Percentiles rank a stretch among this genome's conserved stretches.
These are phyloP conservation scores for Leptinotarsa defecta DNA, from an alignment of 1,140 invertebrate genomes.

Conservation along the genomic window DNA sequence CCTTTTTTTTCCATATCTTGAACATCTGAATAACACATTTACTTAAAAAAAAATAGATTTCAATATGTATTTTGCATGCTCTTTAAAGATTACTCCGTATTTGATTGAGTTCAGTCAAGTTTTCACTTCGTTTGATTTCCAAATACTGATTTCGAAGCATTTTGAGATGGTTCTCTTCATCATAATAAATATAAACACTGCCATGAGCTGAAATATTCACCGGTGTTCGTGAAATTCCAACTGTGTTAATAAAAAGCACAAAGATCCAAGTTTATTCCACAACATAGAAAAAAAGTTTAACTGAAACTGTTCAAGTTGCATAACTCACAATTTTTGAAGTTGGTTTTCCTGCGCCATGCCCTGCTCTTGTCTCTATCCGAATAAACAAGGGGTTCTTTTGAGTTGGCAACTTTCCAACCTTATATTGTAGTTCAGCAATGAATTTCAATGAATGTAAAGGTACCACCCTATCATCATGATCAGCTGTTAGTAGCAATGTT, in stretches of 20 bases:
- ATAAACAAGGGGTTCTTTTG: slow-evolving; percentile 90
- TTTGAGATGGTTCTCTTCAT: background rate
- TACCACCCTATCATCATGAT: slow-evolving; percentile 97
- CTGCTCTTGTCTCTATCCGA: slow-evolving; percentile 91
- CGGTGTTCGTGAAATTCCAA: too few relatives aligned
- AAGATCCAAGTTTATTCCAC: too few relatives aligned
- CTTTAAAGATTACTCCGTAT: too few relatives aligned
- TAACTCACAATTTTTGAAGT: slow-evolving; percentile 84
- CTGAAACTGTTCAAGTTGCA: slow-evolving; percentile 10
- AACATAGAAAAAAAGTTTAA: slow-evolving; percentile 7
- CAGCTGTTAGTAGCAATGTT: slow-evolving; percentile 87
- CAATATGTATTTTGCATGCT: too few relatives aligned
- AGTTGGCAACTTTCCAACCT: slow-evolving; percentile 64
- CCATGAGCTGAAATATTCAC: background rate
- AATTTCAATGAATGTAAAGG: slow-evolving; percentile 95
- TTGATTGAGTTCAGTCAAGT: too few relatives aligned
- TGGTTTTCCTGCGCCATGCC: slow-evolving; percentile 95
- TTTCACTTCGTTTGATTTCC: too few relatives aligned
- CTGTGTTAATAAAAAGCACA: too few relatives aligned
- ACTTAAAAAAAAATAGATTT: too few relatives aligned
- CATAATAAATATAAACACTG: background rate
- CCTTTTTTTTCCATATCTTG: too few relatives aligned
- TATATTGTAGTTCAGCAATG: slow-evolving; percentile 87
- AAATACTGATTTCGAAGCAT: too few relatives aligned
- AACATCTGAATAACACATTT: too few relatives aligned